Percentiles rank a stretch among this genome's conserved stretches.
phyloP scores from a whole-genome alignment of 2,113 vertebrate genomes.

The Fregetta grallaria region DNA sequence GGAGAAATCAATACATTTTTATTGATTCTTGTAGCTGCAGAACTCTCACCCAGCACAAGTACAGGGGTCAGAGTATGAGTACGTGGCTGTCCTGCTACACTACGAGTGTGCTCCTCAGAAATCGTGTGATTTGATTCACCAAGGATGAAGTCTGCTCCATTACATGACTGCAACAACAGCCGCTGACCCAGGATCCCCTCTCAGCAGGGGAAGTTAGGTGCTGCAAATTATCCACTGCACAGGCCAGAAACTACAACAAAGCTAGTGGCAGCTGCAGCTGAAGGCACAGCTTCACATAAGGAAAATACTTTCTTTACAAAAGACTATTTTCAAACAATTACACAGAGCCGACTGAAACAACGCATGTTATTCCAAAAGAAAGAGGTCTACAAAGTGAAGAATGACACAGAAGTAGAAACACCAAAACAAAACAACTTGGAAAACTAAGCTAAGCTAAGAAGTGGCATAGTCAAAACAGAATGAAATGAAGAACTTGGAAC shows the following conservation, averaged over 20 bases:
- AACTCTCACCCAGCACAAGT: constrained; percentile 13
- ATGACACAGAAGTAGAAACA: not conserved
- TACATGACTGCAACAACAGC: not conserved
- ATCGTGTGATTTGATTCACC: not conserved
- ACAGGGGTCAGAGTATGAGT: not conserved
- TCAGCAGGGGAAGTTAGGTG: not conserved
- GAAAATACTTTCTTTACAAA: not conserved
- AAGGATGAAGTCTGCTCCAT: not conserved
- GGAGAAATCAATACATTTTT: constrained; percentile 42
- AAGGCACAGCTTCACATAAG: not conserved
- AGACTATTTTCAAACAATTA: not conserved
- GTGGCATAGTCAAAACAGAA: not conserved
- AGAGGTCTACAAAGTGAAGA: not conserved
- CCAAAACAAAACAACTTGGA: not conserved
- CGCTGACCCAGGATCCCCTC: not conserved
- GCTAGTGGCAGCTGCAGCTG: not conserved
- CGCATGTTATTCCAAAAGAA: not conserved
- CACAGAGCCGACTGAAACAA: not conserved
- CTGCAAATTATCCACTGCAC: not conserved
- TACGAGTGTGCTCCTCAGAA: not conserved
- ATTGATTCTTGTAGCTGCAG: constrained; percentile 47
- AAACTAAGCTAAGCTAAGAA: not conserved
- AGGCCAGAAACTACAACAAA: not conserved
- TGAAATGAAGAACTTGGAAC: not conserved
- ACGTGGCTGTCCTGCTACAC: not conserved